Base-by-base conservation (phyloP, 2,797 vertebrate species). In the Gephyroberyx darwinii region DNA sequence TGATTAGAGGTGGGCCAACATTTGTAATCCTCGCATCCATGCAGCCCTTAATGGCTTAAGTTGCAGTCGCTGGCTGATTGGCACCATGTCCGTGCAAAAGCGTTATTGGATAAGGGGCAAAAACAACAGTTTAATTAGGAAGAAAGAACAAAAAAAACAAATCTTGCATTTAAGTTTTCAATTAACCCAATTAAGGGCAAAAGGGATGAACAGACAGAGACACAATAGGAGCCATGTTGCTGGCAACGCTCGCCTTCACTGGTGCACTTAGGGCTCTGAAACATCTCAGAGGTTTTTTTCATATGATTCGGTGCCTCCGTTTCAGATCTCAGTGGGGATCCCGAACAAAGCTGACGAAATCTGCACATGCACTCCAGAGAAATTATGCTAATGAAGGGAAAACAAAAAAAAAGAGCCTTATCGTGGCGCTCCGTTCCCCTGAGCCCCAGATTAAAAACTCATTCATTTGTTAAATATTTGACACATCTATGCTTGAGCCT, bases 401-500 rank as follows among this genome's bases (percentile, higher is more conserved):
- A 92, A 92, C 84, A 91, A 88, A 86, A 71, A 26, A 26, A 87
- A 85, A 83, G 81, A 90, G 87, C 88, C 91, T 92, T 93, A 93
- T 94, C 92, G 75, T 90, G 87, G 85, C 80, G 85, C 79, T 90
- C 87, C 88, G 87, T 90, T 93, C 92, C 92, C 92, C 84, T 86
- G 91, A 93, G 92, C 89, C 78, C 75, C 87, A 92, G 93, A 94
- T 94, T 93, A 94, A 91, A 92, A 93, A 93, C 93, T 91, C 91
- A 93, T 92, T 92, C 90, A 92, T 94, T 93, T 93, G 91, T 93
- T 92, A 91, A 93, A 94, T 93, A 94, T 94, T 92, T 93, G 91
- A 93, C 92, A 93, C 90, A 92, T 93, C 88, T 91, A 86, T 88
- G 88, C 89, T 90, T 86, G 85, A 92, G 92, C 88, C 87, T 81